Base-by-base conservation (phyloP, 2,113 vertebrate species). In the Centropristis striata region DNA sequence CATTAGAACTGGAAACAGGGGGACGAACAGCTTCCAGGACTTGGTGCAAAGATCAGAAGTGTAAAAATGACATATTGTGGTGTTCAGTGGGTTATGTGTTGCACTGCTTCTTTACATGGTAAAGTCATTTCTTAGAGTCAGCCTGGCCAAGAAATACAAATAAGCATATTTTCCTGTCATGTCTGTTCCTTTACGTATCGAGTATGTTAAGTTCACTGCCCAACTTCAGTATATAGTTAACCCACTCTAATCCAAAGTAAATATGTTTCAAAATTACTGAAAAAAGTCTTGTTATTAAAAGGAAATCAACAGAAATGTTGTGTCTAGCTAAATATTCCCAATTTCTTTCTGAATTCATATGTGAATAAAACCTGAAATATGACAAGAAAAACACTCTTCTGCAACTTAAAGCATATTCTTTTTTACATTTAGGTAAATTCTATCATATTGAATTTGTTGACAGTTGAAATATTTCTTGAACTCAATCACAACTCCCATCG, bases 401-500 rank as follows among this genome's bases (percentile, higher is more conserved):
- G 2, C n/a, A 20, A n/a, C 42, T 71, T 36, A 36, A 68, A 28
- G 12, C 23, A 9, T 16, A 57, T 58, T 57, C 2, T 58, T 25
- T 78, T 5, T 36, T 37, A 27, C 5, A 61, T 20, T 39, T 55
- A 7, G 5, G 8, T 18, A 18, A 18, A 2, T 37, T 66, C 50
- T 16, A n/a, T 25, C 2, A 3, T 18, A 11, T 21, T 16, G 14
- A 42, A n/a, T 49, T 13, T 5, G n/a, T n/a, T 41, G 53, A 36
- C 32, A 4, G 23, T 46, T n/a, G 8, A 8, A 41, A 10, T 23
- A 25, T 80, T 57, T 66, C 23, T 50, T 76, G 36, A 41, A 75
- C 60, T 46, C 7, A 42, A 6, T 71, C 50, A 16, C 28, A 72
- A 49, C 61, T 68, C 55, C 44, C 59, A 25, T 11, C 11, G 41